Conservation (phyloP, 2,113 vertebrate genomes). For the Myiopsitta monachus region DNA sequence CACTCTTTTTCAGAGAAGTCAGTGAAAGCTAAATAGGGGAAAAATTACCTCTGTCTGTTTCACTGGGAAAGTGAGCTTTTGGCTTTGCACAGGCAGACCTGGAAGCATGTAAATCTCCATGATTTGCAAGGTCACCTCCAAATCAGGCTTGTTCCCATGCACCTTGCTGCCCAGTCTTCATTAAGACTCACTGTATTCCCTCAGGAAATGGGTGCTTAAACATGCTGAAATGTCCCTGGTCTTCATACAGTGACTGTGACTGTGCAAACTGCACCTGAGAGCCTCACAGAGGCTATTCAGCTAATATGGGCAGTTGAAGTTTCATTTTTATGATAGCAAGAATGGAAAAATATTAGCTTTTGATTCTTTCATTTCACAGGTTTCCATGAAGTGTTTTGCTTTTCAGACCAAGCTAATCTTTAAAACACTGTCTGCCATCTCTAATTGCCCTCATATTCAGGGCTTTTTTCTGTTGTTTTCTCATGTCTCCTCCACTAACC, state of each 20-base stretch:
- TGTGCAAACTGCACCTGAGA: neutral
- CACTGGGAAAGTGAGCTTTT: neutral
- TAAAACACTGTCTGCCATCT: neutral
- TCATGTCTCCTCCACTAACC: neutral
- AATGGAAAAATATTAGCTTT: neutral
- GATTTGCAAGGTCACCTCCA: constrained; percentile 4
- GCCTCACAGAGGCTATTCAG: neutral
- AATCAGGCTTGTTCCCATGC: neutral
- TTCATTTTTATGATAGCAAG: neutral
- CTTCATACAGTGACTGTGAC: neutral
- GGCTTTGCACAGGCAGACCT: neutral
- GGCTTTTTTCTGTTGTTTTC: neutral
- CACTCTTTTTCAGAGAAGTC: neutral
- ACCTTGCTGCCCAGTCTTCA: neutral
- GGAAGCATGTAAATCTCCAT: neutral
- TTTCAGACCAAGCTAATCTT: neutral
- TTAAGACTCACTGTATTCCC: neutral
- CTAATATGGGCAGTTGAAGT: neutral
- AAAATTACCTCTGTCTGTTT: neutral
- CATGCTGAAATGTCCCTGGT: neutral
- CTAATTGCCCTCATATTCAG: neutral
- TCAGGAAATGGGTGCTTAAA: neutral
- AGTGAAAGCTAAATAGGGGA: neutral
- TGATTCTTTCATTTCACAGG: neutral
- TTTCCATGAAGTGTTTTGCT: neutral